A percentile compares a stretch with the other conserved stretches of the same genome.
Evolutionary conservation across 1,140 invertebrate genomes (phyloP).

Genomic region (Sipha flava): DNA sequence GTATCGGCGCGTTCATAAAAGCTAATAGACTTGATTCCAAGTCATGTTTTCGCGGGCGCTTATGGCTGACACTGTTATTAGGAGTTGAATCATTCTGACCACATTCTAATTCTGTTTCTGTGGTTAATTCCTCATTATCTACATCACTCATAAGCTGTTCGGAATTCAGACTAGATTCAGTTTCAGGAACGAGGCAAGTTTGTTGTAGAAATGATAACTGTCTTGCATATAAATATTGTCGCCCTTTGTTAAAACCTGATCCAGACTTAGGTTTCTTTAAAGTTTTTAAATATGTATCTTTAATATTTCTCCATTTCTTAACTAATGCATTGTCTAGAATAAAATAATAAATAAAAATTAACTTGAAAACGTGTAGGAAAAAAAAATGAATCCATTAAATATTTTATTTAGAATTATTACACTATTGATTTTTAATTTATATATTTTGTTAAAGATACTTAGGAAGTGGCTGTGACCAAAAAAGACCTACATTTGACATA

Average conservation of each 20-base stretch:
- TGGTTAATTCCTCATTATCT: not conserved
- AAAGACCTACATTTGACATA: slow-evolving; percentile 36
- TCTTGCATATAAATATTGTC: not conserved
- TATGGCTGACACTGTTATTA: not conserved
- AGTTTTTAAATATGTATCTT: not conserved
- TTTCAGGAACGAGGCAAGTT: not conserved
- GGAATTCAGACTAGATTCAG: not conserved
- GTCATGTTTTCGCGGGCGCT: not conserved
- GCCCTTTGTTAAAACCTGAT: not conserved
- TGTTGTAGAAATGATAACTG: not conserved
- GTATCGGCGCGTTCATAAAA: not conserved
- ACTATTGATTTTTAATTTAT: no score
- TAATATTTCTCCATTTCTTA: not conserved
- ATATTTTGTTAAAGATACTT: no score
- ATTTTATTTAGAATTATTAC: no score
- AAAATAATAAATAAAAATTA: not conserved
- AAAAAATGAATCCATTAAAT: no score
- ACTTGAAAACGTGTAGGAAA: no score
- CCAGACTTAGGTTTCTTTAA: not conserved
- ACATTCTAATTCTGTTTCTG: not conserved
- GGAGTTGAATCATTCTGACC: not conserved
- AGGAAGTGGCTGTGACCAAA: no score
- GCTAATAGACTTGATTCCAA: not conserved
- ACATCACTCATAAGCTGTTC: not conserved
- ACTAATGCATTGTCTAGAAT: not conserved